Evolutionary conservation across 2,888 invertebrate genomes (phyloP), one percentile per base, ranked within the genome.

Genomic region (Hypselothyrea guttata): DNA sequence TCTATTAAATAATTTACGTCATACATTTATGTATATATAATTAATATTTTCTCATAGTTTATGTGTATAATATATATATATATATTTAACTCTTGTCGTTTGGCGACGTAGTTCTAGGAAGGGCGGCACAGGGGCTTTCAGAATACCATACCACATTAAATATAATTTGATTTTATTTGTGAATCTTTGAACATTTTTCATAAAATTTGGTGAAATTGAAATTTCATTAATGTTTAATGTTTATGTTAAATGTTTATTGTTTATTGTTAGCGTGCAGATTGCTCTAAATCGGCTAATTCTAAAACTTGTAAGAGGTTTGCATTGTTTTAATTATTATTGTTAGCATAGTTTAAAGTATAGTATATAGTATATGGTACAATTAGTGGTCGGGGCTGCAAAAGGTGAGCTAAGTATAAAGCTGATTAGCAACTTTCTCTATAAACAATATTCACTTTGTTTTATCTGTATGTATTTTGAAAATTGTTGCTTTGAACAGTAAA

Each of bases 401-500:
- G 64, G 73, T 79, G 75, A 72, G 68, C 69, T 73, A 75, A 75
- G 61, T 75, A 56, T 72, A 74, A 74, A 74, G 73, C 73, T 72
- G 61, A 15, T 48, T 64, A 68, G 82, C 84, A 77, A 77, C 58
- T 46, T 58, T 54, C 42, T 57, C 61, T 75, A 63, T 74, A 75
- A 75, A 63, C 61, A 68, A 44, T 22, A 45, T 33, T 33, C n/a
- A 40, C 30, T 44, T 31, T 11, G 7, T 49, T 52, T 42, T 56
- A 35, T 45, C 31, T 45, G 35, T 72, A 42, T 34, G 70, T 53
- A 38, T 18, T 63, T 55, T 53, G 49, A 57, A 61, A 53, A 41
- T 55, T 66, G 52, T 68, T 62, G 58, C 62, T 79, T 85, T 76
- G 81, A 85, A 79, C 83, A 63, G 60, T 83, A 75, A 79, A 75